Percentiles rank a stretch among this genome's conserved stretches.
These are phyloP conservation scores for Nomada ruficornis DNA, from an alignment of 2,888 invertebrate genomes.

Conservation along the genomic window DNA sequence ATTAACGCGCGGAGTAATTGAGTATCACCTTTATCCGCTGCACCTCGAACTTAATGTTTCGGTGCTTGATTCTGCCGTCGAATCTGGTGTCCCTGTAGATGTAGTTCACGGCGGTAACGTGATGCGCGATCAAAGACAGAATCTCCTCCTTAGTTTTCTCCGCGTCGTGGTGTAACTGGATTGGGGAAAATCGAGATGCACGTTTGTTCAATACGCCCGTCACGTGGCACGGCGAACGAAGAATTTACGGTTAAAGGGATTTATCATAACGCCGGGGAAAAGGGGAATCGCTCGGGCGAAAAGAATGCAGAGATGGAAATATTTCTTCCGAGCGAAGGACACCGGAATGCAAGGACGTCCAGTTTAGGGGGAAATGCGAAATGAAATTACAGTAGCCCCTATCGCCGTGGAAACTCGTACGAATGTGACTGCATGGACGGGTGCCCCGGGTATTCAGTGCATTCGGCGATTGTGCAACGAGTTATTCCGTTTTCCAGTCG, in stretches of 20 bases:
- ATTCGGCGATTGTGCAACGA: constrained; percentile 56
- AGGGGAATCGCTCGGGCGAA: constrained; percentile 27
- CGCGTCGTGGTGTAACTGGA: constrained; percentile 89
- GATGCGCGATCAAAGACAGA: constrained; percentile 97
- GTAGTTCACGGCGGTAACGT: constrained; percentile 99
- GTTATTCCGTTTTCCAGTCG: constrained; percentile 33
- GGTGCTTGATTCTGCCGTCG: constrained; percentile 94
- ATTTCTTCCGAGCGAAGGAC: constrained; percentile 39
- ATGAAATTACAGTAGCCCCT: constrained; percentile 58
- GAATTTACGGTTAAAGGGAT: constrained; percentile 5
- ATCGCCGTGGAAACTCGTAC: constrained; percentile 40
- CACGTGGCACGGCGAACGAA: background rate
- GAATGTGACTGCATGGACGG: constrained; percentile 38
- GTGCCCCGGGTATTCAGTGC: constrained; percentile 45
- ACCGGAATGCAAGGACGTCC: constrained; percentile 53
- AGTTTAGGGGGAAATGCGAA: constrained; percentile 63
- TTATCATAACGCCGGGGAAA: constrained; percentile 28
- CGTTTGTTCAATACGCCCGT: constrained; percentile 33
- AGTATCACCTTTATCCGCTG: constrained; percentile 90
- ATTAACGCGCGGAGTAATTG: background rate
- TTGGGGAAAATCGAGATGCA: background rate
- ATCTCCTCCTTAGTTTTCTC: constrained; percentile 99
- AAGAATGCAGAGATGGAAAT: constrained; percentile 40
- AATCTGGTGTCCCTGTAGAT: constrained; percentile 98
- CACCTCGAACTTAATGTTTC: constrained; percentile 98